phyloP scores from a whole-genome alignment of 2,113 vertebrate genomes.

The Anhinga anhinga region DNA sequence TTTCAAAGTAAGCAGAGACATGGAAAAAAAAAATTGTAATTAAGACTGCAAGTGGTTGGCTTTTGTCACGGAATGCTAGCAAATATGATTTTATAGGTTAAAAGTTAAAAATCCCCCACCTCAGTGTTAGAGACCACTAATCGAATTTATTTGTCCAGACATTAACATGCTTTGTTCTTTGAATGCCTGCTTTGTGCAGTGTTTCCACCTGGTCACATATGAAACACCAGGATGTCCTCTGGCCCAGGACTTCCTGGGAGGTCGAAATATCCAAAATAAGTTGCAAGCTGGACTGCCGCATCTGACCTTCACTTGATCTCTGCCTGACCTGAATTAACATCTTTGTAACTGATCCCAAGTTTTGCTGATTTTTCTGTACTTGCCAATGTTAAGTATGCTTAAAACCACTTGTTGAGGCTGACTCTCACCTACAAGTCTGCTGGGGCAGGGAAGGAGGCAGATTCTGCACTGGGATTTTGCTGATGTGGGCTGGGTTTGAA shows the following conservation, averaged over 20 bases:
- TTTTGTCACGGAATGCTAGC: conserved; percentile 11
- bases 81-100: conserved; percentile 9
- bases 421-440: not conserved
- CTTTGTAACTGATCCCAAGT: not conserved
- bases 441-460: not conserved
- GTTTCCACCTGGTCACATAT: not conserved
- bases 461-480: not conserved
- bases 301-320: not conserved
- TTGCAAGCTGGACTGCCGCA: not conserved
- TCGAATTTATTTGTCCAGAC: not conserved
- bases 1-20: conserved; percentile 50
- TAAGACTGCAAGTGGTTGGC: conserved; percentile 13
- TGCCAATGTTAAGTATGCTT: not conserved
- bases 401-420: not conserved
- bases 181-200: not conserved
- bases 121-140: not conserved
- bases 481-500: not conserved
- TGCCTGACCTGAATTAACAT: not conserved
- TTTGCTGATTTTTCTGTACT: not conserved
- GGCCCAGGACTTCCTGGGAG: not conserved
- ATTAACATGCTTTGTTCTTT: not conserved
- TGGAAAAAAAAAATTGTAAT: not conserved
- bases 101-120: not conserved
- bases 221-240: not conserved
- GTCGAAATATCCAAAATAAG: not conserved